Conservation (phyloP, 2,797 vertebrate species). For the Vespertilio murinus region DNA sequence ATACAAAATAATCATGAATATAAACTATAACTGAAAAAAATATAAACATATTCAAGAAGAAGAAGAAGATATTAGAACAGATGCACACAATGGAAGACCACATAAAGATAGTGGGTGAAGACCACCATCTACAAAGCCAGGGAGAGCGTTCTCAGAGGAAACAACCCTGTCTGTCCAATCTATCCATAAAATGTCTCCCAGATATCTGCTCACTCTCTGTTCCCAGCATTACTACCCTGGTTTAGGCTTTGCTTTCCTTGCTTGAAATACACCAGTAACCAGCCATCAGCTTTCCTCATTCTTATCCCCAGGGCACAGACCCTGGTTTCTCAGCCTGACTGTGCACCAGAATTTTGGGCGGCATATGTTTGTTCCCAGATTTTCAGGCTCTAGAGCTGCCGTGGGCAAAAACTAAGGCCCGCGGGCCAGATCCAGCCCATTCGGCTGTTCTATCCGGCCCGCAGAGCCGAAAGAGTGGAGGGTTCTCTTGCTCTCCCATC, state of each 20-base stretch:
- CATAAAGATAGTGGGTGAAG: background rate
- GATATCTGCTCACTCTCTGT: background rate
- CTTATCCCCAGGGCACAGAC: background rate
- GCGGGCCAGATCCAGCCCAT: too few species aligned
- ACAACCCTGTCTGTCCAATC: background rate
- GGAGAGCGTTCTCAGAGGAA: background rate
- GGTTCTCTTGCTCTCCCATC: too few species aligned
- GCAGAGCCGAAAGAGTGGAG: too few species aligned
- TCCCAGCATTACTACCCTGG: background rate
- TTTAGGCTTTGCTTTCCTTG: background rate
- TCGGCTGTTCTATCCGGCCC: too few species aligned
- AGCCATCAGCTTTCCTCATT: background rate
- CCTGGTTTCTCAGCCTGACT: background rate
- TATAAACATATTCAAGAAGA: background rate
- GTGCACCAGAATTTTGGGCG: background rate
- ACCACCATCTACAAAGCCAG: background rate
- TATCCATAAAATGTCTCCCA: background rate
- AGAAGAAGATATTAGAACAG: background rate
- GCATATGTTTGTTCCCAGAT: background rate
- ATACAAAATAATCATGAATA: background rate
- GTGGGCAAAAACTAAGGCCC: too few species aligned
- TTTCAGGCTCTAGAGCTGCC: background rate
- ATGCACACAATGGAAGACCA: background rate
- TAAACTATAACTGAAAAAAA: background rate
- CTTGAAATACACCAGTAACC: background rate